Evolutionary conservation across 1,140 invertebrate genomes (phyloP).

Genomic region (Drosophila sp.): DNA sequence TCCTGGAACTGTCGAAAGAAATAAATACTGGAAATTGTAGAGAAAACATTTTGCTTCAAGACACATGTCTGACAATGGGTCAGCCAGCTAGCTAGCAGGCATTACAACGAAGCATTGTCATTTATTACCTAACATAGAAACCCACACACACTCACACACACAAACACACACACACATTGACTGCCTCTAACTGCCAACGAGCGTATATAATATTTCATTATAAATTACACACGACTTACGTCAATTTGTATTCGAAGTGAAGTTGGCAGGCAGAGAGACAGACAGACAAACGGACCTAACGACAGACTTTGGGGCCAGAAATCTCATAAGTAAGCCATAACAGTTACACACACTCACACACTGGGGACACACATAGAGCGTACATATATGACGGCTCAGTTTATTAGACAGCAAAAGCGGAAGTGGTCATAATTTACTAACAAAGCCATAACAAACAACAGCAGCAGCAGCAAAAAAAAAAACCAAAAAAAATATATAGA

Average conservation of each 20-base stretch:
- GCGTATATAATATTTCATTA: constrained; percentile 80
- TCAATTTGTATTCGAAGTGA: constrained; percentile 79
- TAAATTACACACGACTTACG: constrained; percentile 81
- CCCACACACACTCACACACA: not conserved
- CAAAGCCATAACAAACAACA: constrained; percentile 71
- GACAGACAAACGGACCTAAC: not conserved
- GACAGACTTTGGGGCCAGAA: constrained; percentile 26
- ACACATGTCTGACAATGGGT: not conserved
- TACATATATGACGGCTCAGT: constrained; percentile 59
- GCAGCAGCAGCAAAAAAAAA: constrained; percentile 7
- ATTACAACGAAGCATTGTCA: constrained; percentile 63
- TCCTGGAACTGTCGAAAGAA: not conserved
- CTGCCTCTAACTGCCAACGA: constrained; percentile 73
- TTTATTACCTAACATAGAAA: constrained; percentile 73
- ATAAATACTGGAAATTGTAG: not conserved
- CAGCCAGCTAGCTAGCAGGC: constrained; percentile 27
- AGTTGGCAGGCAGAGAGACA: constrained; percentile 51
- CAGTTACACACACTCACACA: constrained; percentile 45
- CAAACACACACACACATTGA: constrained; percentile 51
- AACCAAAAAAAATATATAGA: not conserved
- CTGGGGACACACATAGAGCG: constrained; percentile 1
- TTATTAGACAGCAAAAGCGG: constrained; percentile 79
- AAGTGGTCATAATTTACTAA: constrained; percentile 81
- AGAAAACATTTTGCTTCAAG: not conserved
- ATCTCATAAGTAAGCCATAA: constrained; percentile 73